These are phyloP conservation scores for Panurus biarmicus DNA, from an alignment of 2,113 vertebrate species.

Conservation along the genomic window DNA sequence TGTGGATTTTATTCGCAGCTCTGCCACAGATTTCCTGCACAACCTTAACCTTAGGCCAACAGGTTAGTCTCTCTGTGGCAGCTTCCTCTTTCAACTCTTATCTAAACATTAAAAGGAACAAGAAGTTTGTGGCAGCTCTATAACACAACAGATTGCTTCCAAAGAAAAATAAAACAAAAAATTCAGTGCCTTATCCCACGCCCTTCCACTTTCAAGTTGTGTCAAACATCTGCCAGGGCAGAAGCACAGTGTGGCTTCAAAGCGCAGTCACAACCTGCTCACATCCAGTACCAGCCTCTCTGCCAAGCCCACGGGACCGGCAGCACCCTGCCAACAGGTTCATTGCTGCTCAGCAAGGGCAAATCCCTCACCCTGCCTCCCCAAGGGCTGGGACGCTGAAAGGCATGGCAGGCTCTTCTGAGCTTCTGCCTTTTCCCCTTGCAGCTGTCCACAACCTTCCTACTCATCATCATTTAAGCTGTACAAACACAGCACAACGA, in stretches of 20 bases:
- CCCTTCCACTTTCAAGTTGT: background rate
- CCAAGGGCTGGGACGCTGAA: background rate
- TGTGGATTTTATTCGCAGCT: background rate
- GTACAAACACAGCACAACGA: background rate
- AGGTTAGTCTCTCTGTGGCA: background rate
- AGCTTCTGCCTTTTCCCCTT: background rate
- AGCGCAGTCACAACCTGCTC: background rate
- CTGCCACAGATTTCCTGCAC: constrained; percentile 10
- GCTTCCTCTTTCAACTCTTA: background rate
- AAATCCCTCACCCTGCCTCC: background rate
- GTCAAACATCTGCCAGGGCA: background rate
- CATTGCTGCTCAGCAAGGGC: background rate
- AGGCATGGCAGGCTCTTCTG: background rate
- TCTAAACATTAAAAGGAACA: constrained; percentile 15
- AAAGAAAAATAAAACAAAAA: background rate
- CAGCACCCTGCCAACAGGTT: background rate
- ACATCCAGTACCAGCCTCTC: background rate
- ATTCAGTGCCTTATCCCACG: background rate
- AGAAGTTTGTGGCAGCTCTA: background rate
- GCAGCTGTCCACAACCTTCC: background rate
- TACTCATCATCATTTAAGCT: background rate
- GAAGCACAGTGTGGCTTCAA: background rate
- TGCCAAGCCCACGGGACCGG: background rate
- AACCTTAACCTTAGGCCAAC: background rate
- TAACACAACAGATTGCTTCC: background rate